Evolutionary conservation across 2,888 invertebrate genomes (phyloP), one percentile per base, ranked within the genome.

Genomic region (Drosophila ezoana): DNA sequence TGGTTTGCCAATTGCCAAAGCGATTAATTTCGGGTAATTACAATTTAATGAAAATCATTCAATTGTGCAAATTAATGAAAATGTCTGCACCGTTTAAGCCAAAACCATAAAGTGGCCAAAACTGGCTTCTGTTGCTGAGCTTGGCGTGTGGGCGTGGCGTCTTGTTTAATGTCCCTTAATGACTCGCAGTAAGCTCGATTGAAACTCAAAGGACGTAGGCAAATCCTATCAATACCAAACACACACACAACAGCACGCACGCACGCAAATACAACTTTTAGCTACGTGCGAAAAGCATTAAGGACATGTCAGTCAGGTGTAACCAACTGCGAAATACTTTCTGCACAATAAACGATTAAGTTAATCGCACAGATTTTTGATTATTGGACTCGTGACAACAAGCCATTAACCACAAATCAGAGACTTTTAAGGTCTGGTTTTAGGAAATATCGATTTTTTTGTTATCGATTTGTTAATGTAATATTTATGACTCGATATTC

Each of bases 21-120:
- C 68, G 84, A 84, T 87, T 82, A 70, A 80, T 76, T 80, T 85
- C 53, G 86, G 64, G 62, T 84, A 84, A 84, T 84, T 80, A 76
- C 68, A 78, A 71, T 77, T 81, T 80, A 87, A 87, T 84, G 84
- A 81, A 87, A 83, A 77, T 69, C 82, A 84, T 84, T 84, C 81
- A 81, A 81, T 81, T 84, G 87, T 66, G 65, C 72, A 84, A 86
- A 86, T 86, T 81, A 83, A 81, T 86, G 79, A 70, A 79, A 79
- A 86, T 71, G 76, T 81, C 67, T 54, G 58, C 72, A 59, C 63
- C 44, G 76, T 60, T 75, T 76, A 57, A 48, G 56, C 48, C 44
- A 37, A 52, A 56, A 45, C 76, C 72, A 72, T 72, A 63, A 75
- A 72, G 62, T 63, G 67, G 72, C 72, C 76, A 72, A 40, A 45